These are phyloP conservation scores for Brachionus calyciflorus DNA, from an alignment of 1,140 invertebrate genomes.

Conservation along the genomic window DNA sequence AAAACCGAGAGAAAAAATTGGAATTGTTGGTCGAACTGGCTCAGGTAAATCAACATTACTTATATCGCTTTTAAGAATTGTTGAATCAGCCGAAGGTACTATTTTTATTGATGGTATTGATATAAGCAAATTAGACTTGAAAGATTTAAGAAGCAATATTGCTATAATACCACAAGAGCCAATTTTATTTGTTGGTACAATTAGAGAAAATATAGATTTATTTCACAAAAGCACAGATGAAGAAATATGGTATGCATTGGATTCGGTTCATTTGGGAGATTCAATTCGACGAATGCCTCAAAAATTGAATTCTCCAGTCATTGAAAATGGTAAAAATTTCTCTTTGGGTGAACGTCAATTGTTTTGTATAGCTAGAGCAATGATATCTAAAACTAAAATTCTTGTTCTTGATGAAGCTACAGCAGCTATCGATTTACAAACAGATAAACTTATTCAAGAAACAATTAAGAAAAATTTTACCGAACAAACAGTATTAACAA, in stretches of 20 bases:
- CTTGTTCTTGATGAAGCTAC: constrained; percentile 69
- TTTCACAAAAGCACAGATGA: constrained; percentile 70
- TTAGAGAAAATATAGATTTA: constrained; percentile 67
- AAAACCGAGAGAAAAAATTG: constrained; percentile 65
- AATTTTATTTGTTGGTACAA: constrained; percentile 77
- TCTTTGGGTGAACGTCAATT: constrained; percentile 64
- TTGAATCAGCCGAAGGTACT: constrained; percentile 60
- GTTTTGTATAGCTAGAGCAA: constrained; percentile 64
- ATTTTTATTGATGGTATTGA: constrained; percentile 71
- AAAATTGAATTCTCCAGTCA: background rate
- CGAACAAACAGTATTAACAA: constrained; percentile 60
- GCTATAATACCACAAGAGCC: constrained; percentile 88
- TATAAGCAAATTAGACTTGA: constrained; percentile 67
- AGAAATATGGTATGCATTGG: constrained; percentile 65
- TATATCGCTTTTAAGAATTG: constrained; percentile 63
- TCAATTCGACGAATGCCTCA: constrained; percentile 53
- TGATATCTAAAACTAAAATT: constrained; percentile 68
- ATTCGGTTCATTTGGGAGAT: constrained; percentile 50
- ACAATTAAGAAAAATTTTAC: constrained; percentile 57
- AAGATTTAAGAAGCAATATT: constrained; percentile 70
- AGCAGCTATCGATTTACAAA: constrained; percentile 60
- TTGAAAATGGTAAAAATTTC: constrained; percentile 12
- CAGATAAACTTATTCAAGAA: constrained; percentile 61
- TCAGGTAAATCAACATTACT: constrained; percentile 83
- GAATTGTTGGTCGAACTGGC: constrained; percentile 77